Evolutionary conservation across 2,888 invertebrate species (phyloP).

Genomic region (Erpobdella octoculata): DNA sequence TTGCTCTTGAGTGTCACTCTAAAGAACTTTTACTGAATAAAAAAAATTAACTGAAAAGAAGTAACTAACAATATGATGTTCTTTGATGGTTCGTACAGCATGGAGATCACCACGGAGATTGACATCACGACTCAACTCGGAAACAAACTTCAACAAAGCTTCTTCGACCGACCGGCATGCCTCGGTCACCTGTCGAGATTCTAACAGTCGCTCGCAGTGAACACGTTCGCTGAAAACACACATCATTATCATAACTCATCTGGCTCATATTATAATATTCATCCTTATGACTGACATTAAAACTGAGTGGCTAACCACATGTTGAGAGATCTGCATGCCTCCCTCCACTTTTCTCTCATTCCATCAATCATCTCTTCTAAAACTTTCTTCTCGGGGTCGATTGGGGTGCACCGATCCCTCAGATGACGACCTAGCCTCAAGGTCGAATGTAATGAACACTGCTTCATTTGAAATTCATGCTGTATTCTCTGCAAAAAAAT

Average conservation of each 20-base stretch:
- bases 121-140: conserved; percentile 41
- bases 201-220: conserved; percentile 49
- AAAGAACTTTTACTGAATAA: neutral
- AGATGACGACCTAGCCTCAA: conserved; percentile 49
- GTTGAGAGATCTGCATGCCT: conserved; percentile 11
- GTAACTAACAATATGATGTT: conserved; percentile 48
- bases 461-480: conserved; percentile 46
- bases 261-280: neutral
- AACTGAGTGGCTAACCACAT: neutral
- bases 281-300: neutral
- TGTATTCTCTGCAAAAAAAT: conserved; percentile 44
- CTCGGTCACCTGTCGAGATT: conserved; percentile 48
- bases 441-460: conserved; percentile 49
- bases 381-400: conserved; percentile 48
- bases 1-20: no score
- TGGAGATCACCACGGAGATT: conserved; percentile 49
- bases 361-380: conserved; percentile 50
- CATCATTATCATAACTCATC: neutral
- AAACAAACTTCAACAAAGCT: conserved; percentile 46
- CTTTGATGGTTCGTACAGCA: conserved; percentile 50
- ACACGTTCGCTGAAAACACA: conserved; percentile 47
- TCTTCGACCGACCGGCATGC: conserved; percentile 50
- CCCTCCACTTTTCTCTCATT: conserved; percentile 49
- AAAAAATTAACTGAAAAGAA: neutral
- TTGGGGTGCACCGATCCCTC: conserved; percentile 49